These are phyloP conservation scores for Trogon surrucura DNA, from an alignment of 2,113 vertebrate species.

Conservation along the genomic window DNA sequence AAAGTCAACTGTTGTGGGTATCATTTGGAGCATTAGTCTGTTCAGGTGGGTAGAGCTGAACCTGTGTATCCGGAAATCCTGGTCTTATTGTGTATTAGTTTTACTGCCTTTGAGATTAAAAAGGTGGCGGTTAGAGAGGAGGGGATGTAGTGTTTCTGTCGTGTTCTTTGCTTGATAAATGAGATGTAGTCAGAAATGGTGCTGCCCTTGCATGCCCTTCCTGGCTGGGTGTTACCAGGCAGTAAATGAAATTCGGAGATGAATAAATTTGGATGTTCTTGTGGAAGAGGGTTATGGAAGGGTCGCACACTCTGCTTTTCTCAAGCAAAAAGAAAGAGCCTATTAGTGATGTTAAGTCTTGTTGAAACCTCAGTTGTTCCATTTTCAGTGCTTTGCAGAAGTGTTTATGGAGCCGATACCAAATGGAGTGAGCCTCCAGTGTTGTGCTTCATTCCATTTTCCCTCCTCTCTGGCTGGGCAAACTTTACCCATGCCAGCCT, in stretches of 20 bases:
- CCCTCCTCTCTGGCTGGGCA: neutral
- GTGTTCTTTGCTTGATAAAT: neutral
- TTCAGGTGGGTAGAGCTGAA: neutral
- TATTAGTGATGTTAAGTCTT: fast-evolving
- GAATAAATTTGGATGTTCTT: neutral
- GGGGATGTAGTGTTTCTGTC: neutral
- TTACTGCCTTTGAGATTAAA: neutral
- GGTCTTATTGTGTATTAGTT: neutral
- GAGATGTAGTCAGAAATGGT: neutral
- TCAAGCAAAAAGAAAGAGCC: neutral
- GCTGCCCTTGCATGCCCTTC: neutral
- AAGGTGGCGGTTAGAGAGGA: neutral
- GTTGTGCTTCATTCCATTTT: neutral
- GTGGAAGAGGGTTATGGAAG: neutral
- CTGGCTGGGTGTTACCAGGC: neutral
- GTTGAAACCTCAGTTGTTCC: neutral
- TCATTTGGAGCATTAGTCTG: neutral
- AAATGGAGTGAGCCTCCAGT: neutral
- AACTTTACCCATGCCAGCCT: neutral
- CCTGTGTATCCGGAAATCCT: neutral
- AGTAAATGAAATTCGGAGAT: neutral
- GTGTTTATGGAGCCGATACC: neutral
- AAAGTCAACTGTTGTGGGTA: neutral
- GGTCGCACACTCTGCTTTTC: neutral
- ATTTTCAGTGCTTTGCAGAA: neutral